Evolutionary conservation across 92 coral and sea anemone genomes (phyloP), one percentile per base, ranked within the genome.

Genomic region (Siderastrea siderea): DNA sequence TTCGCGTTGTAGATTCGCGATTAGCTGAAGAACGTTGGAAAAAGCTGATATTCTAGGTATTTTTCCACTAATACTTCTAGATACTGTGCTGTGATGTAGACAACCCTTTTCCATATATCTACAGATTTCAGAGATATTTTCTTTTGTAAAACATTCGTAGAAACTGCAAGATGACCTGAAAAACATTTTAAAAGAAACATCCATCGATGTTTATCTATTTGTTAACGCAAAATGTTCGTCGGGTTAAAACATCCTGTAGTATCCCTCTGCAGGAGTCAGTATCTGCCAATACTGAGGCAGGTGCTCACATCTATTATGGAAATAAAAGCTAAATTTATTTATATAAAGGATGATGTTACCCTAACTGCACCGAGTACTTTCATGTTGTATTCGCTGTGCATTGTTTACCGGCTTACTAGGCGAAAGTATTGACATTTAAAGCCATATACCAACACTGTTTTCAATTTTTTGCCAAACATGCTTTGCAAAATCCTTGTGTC

Each of bases 241-340:
- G 52, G 47, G 43, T 51, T 43, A 51, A 46, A 2, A 14, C 16
- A 79, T 17, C 46, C 14, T 68, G 7, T 2, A 26, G 14, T 6
- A 38, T 10, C 72, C 73, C 72, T 51, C 68, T 26, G 62, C 50
- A 15, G 70, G 54, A 65, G 62, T 48, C 69, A 49, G 26, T 79
- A 49, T 4, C 65, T 0, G 15, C 48, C 7, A 65, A 54, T 65
- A 13, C 8, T n/a, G 6, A 45, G 74, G 13, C 84, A 79, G 84
- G 74, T 80, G 84, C 44, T 66, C 17, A 43, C 1, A 61, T 47
- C 58, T 13, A 66, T 7, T 51, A 15, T 13, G 13, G 0, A 71
- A 13, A 47, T 47, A 7, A 48, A 7, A 47, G 47, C 3, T 47
- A 71, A 47, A 11, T 47, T 12, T 45, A 43, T 45, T 46, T 5